Conservation (phyloP, 2,113 vertebrate genomes). For the Urocynchramus pylzowi region DNA sequence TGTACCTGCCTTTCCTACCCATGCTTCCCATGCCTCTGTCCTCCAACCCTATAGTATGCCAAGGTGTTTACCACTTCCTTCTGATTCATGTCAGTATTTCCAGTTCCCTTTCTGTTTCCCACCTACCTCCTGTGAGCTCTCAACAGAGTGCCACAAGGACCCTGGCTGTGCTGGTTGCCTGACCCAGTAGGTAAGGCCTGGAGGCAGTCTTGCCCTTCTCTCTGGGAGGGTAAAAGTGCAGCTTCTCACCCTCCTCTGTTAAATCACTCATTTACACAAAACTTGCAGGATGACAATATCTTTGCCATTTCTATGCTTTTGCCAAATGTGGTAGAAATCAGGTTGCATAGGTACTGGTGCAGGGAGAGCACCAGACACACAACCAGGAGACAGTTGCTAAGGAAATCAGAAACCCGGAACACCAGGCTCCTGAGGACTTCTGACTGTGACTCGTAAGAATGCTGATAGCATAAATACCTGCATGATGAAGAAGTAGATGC, state of each 20-base stretch:
- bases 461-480: neutral
- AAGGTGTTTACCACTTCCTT: neutral
- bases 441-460: neutral
- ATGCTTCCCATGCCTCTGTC: neutral
- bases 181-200: neutral
- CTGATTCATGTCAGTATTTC: neutral
- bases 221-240: neutral
- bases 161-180: neutral
- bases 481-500: neutral
- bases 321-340: neutral
- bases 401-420: neutral
- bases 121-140: neutral
- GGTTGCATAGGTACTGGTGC: neutral
- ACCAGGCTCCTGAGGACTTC: neutral
- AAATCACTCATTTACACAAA: neutral
- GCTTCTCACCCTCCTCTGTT: neutral
- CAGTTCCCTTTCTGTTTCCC: neutral
- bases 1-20: neutral
- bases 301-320: neutral
- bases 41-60: neutral
- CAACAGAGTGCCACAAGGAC: accelerated
- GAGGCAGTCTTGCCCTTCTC: neutral
- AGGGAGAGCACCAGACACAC: neutral
- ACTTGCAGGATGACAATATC: neutral
- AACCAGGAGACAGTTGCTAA: neutral